These are phyloP conservation scores for Palythoa caribaeorum DNA, from an alignment of 92 coral and sea anemone species.

Conservation along the genomic window DNA sequence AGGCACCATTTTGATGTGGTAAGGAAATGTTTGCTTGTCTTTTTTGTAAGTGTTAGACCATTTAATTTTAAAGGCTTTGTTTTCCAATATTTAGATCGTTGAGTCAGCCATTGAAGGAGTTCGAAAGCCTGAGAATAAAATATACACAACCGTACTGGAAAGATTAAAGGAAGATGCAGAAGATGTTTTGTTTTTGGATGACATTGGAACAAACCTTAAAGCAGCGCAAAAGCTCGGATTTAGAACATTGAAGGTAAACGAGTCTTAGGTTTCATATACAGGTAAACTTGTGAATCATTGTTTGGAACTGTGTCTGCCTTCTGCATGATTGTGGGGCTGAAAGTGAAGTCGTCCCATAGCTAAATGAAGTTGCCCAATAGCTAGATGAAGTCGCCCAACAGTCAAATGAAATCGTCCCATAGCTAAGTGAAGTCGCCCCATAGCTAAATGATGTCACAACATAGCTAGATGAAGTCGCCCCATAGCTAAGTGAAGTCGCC, in stretches of 20 bases:
- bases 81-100: constrained; percentile 61
- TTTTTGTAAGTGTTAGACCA: neutral
- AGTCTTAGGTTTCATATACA: too few relatives aligned
- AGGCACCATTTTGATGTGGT: constrained; percentile 92
- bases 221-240: constrained; percentile 86
- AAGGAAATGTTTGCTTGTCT: neutral
- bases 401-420: too few relatives aligned
- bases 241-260: constrained; percentile 81
- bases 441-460: too few relatives aligned
- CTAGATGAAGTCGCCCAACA: too few relatives aligned
- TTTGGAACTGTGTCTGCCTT: too few relatives aligned
- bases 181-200: constrained; percentile 95
- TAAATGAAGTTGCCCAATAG: too few relatives aligned
- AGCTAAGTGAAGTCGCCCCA: too few relatives aligned
- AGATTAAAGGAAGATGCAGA: constrained; percentile 78
- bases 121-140: constrained; percentile 86
- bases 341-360: too few relatives aligned
- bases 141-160: constrained; percentile 76
- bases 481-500: too few relatives aligned
- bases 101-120: constrained; percentile 87
- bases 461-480: too few relatives aligned
- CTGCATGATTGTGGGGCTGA: too few relatives aligned
- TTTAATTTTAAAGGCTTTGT: neutral
- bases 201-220: constrained; percentile 83
- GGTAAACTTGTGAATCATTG: too few relatives aligned